These are phyloP conservation scores for Calyptommatus sinebrachiatus DNA, from an alignment of 2,113 vertebrate genomes.

Conservation along the genomic window DNA sequence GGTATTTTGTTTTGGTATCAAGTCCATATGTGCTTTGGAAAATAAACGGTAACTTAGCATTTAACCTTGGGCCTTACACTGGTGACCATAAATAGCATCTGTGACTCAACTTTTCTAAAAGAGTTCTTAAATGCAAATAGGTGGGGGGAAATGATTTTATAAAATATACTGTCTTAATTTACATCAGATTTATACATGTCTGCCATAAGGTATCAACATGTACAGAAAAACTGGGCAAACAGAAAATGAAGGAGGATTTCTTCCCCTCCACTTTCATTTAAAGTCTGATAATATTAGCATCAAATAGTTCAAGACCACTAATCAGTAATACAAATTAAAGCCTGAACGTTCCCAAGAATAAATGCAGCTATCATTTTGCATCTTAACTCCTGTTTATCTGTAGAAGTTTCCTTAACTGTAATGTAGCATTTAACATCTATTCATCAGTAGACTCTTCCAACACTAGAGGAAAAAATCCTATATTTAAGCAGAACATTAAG, in stretches of 20 bases:
- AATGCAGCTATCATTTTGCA: not conserved
- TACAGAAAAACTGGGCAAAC: not conserved
- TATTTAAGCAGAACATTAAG: not conserved
- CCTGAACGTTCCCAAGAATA: not conserved
- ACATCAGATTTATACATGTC: conserved; percentile 4
- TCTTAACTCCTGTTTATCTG: too few species aligned
- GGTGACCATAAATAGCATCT: conserved; percentile 30
- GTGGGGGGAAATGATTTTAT: conserved; percentile 23
- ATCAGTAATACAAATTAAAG: not conserved
- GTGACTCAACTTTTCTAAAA: conserved; percentile 29
- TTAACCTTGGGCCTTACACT: conserved; percentile 18
- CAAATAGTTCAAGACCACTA: too few species aligned
- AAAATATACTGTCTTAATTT: conserved; percentile 29
- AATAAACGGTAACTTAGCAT: conserved; percentile 25
- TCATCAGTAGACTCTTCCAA: not conserved
- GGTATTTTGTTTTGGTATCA: conserved; percentile 39
- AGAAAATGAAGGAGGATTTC: not conserved
- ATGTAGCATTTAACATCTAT: not conserved
- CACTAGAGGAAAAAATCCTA: not conserved
- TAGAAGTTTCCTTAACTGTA: not conserved
- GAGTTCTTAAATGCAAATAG: conserved; percentile 48
- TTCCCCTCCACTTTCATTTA: not conserved
- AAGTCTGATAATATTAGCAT: not conserved
- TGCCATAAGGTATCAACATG: not conserved
- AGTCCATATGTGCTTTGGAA: conserved; percentile 8